Conservation (phyloP, 2,113 vertebrate genomes). For the Hippocampus zosterae region DNA sequence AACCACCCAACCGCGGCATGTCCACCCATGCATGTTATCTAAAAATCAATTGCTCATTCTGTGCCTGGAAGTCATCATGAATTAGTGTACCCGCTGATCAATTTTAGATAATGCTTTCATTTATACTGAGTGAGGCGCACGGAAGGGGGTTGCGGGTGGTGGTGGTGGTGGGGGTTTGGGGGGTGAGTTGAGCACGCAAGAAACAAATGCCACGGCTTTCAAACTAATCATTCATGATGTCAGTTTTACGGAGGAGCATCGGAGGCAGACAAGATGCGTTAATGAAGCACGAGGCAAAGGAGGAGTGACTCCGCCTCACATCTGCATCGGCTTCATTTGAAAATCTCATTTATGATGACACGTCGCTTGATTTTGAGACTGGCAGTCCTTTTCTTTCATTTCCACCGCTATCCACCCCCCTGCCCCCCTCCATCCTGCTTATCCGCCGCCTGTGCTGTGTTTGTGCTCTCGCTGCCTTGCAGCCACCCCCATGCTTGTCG, state of each 20-base stretch:
- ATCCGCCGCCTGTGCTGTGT: constrained; percentile 38
- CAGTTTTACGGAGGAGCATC: neutral
- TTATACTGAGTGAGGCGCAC: neutral
- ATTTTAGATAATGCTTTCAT: constrained; percentile 15
- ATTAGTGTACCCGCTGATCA: constrained; percentile 35
- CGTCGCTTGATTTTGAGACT: constrained; percentile 21
- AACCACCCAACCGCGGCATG: no score
- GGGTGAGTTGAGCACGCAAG: neutral
- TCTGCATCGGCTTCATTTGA: constrained; percentile 22
- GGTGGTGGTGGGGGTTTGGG: neutral
- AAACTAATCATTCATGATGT: neutral
- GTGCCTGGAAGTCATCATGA: constrained; percentile 18
- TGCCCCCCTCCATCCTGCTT: neutral
- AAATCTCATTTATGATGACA: constrained; percentile 16
- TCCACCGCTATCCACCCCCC: constrained; percentile 31
- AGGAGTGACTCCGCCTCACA: constrained; percentile 28
- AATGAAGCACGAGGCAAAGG: constrained; percentile 1
- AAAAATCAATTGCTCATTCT: constrained; percentile 42
- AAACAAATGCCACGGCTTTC: neutral
- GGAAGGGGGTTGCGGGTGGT: neutral
- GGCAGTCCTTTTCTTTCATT: constrained; percentile 36
- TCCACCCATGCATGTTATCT: neutral
- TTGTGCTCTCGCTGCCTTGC: constrained; percentile 63
- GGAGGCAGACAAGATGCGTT: constrained; percentile 1
- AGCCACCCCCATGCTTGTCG: constrained; percentile 57